Evolutionary conservation across 2,888 invertebrate species (phyloP), one percentile per base, ranked within the genome.

Genomic region (Drosophila setosimentum): DNA sequence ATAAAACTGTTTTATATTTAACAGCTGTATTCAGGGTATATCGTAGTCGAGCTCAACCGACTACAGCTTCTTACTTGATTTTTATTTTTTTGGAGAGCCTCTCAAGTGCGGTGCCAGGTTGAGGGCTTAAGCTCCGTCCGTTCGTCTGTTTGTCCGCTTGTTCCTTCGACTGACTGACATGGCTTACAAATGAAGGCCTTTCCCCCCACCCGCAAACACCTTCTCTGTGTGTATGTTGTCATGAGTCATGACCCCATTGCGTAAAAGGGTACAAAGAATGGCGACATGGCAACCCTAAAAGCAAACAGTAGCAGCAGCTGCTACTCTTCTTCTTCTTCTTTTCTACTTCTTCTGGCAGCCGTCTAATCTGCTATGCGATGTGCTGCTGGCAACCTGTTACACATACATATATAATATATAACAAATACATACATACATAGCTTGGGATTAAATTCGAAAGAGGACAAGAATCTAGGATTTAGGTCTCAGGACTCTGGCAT

Each of bases 171-270:
- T 78, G 83, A 69, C 86, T 87, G 83, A 84, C 86, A 80, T 65
- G 82, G 87, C 83, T 83, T 83, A 83, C 83, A 80, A 83, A 84
- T 80, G 75, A 69, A 82, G 87, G 83, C 75, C 79, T 72, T 62
- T 51, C 37, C 16, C 13, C 8, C 51, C 35, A 27, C 18, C 35
- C n/a, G n/a, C n/a, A n/a, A n/a, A 33, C 33, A 2, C n/a, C 16
- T 21, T 37, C 27, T 24, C 30, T n/a, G n/a, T 2, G 35, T 40
- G 35, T 29, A 16, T n/a, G 40, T 49, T 24, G 3, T 33, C 33
- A 33, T 24, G 68, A 29, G 3, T 40, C 33, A 40, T 24, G 32
- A 48, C 54, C 60, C 55, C 48, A 29, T 37, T 50, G 51, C 29
- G 27, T 60, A 72, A 80, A 87, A 75, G 88, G 88, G 86, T 80